Percentiles rank a stretch among this genome's conserved stretches.
These are phyloP conservation scores for Hyperoodon ampullatus DNA, from an alignment of 2,113 vertebrate genomes.

Conservation along the genomic window DNA sequence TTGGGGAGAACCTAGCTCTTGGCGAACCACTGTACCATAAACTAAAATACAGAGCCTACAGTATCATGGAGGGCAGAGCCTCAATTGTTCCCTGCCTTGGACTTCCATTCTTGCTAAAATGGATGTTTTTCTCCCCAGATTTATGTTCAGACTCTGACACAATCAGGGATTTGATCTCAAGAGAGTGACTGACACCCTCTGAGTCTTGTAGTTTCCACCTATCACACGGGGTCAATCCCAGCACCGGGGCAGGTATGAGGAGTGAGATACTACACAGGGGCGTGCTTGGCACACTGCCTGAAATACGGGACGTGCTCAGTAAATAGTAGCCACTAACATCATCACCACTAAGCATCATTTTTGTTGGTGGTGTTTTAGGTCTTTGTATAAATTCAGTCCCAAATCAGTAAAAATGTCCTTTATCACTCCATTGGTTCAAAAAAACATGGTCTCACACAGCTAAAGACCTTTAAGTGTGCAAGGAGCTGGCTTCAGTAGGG, in stretches of 20 bases:
- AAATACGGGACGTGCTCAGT: background rate
- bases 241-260: background rate
- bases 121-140: background rate
- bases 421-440: background rate
- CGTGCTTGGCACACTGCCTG: background rate
- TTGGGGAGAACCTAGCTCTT: background rate
- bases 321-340: background rate
- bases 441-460: background rate
- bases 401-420: background rate
- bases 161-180: background rate
- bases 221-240: background rate
- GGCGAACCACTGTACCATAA: background rate
- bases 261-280: background rate
- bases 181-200: background rate
- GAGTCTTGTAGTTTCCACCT: background rate
- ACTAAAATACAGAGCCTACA: background rate
- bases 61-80: background rate
- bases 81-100: background rate
- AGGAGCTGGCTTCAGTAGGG: background rate
- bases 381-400: background rate
- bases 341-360: background rate
- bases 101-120: background rate
- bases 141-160: background rate
- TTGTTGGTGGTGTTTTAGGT: background rate
- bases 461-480: background rate